Evolutionary conservation across 2,113 vertebrate genomes (phyloP).

Genomic region (Romanogobio albipinnatus): DNA sequence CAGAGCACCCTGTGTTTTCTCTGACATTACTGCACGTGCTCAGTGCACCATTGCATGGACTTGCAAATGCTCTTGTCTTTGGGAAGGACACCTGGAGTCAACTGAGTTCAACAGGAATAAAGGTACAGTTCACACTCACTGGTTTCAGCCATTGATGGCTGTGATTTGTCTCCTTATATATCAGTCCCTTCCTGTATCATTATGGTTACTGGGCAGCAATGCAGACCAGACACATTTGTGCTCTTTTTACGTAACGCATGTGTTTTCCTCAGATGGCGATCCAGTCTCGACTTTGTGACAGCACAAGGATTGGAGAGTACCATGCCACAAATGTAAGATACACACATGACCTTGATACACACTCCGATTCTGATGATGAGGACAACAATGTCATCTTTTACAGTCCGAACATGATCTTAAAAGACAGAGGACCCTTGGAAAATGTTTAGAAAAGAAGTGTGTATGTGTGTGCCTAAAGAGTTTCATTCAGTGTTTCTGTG

Average conservation of each 20-base stretch:
- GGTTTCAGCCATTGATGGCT: not conserved
- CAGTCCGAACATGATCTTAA: constrained; percentile 81
- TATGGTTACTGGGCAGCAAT: not conserved
- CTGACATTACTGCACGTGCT: constrained; percentile 55
- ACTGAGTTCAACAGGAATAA: constrained; percentile 56
- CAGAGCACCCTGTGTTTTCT: constrained; percentile 48
- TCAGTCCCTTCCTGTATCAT: too few species aligned
- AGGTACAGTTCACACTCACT: constrained; percentile 42
- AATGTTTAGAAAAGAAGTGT: constrained; percentile 31
- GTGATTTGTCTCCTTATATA: not conserved
- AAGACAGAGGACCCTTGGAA: constrained; percentile 74
- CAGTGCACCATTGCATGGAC: constrained; percentile 56
- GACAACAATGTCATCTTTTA: constrained; percentile 81
- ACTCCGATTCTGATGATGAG: constrained; percentile 73
- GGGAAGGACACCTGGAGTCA: constrained; percentile 57
- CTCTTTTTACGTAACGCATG: not conserved
- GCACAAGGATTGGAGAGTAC: constrained; percentile 78
- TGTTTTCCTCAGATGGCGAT: constrained; percentile 74
- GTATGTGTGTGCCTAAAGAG: constrained; percentile 36
- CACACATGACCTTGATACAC: constrained; percentile 70
- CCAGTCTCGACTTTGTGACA: constrained; percentile 77
- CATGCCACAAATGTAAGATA: constrained; percentile 72
- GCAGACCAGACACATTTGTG: not conserved
- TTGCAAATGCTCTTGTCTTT: constrained; percentile 56
- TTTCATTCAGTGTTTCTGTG: not conserved